Evolutionary conservation across 2,888 invertebrate species (phyloP), one percentile per base, ranked within the genome.

Genomic region (Tribolium freemani): DNA sequence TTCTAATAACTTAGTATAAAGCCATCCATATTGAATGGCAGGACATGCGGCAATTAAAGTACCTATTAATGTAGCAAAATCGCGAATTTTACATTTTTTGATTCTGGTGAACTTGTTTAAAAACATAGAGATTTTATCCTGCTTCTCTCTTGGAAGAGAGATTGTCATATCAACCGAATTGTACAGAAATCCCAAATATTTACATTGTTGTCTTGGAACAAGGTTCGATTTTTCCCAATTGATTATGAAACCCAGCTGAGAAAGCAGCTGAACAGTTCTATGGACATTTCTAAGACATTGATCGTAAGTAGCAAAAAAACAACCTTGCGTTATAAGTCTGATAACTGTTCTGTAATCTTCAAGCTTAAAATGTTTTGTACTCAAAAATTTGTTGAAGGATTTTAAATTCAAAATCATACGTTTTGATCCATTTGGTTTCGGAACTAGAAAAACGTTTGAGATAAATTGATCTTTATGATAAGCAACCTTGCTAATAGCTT

Each of bases 1-100:
- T 48, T 77, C 75, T 11, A 76, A 75, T 9, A n/a, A 13, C 66
- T 77, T 76, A 2, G 72, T 73, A 46, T 77, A 71, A 3, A 77
- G 11, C 74, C 71, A 72, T 3, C 75, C 74, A 61, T 77, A 77
- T 11, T 60, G 66, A 9, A 77, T 57, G n/a, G 75, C 77, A 11
- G 75, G 70, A 61, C 74, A 78, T 38, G 53, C 51, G 8, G 77
- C 51, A 16, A 72, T 53, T 10, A 75, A 26, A 5, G 10, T 26
- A 6, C 71, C 71, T 9, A 72, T 21, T 5, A 73, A 68, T 31
- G 45, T 38, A 3, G 45, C 63, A 38, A 61, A 74, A 16, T 44
- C 50, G 26, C 72, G 13, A 69, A 75, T 74, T 44, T 46, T 76
- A 26, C 60, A 60, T 26, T 8, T 11, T 6, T n/a, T 5, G 0